Evolutionary conservation across 2,888 invertebrate genomes (phyloP), one percentile per base, ranked within the genome.

Genomic region (Philaethria dido): DNA sequence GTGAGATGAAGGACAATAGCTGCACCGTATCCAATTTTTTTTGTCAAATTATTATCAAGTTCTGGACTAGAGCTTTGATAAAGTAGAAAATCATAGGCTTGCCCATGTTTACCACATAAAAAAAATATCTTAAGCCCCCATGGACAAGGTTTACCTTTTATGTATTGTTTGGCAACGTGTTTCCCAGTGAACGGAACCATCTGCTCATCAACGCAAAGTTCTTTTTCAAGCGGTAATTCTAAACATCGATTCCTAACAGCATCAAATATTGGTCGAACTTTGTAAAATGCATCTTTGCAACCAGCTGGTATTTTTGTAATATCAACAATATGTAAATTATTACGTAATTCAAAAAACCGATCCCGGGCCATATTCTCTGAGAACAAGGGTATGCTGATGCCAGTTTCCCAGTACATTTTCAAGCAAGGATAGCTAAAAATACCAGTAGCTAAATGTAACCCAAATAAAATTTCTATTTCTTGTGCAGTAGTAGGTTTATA

Each of bases 201-300:
- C 48, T 77, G 75, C 44, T 76, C 77, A 71, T 76, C 74, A 71
- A 76, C 73, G 11, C 73, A 71, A 57, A 75, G 71, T 52, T 73
- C 42, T 74, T 72, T 67, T 55, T 77, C 73, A 29, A 77, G 66
- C 14, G 72, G 74, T 73, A 75, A 60, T 39, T 74, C 70, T 63
- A 76, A 70, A 66, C 76, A 75, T 66, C 74, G 62, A 44, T 71
- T 75, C 52, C 77, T 73, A 57, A 76, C 64, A 55, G 72, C 69
- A 73, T 76, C 72, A 72, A 48, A 77, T 20, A 76, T 73, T n/a
- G 75, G 76, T 48, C 75, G 69, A 14, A 76, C 76, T 75, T 75
- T 75, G 54, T 16, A 29, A 29, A 29, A 29, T 29, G 29, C 29
- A 29, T 29, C 29, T 29, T 29, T 29, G 29, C 29, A 74, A 71